Conservation (phyloP, 2,797 vertebrate species). For the Dromococcyx pavoninus region DNA sequence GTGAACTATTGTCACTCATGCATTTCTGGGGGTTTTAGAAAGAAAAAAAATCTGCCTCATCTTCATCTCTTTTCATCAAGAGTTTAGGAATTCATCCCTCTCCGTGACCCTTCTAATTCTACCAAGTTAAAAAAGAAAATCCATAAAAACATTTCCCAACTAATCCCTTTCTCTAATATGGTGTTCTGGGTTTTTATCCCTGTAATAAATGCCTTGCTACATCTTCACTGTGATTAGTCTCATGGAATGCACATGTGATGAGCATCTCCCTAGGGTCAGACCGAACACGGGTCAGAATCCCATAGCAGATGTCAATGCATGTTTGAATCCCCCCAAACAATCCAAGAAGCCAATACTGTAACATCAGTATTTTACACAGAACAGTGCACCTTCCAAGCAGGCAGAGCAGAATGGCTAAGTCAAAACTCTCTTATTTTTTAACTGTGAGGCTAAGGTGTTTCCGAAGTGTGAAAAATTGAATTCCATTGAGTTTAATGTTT, state of each 20-base stretch:
- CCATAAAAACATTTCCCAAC: constrained; percentile 30
- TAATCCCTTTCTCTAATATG: constrained; percentile 36
- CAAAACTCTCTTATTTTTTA: neutral
- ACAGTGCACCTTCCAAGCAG: neutral
- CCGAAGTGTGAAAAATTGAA: neutral
- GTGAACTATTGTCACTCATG: neutral
- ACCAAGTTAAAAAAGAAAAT: constrained; percentile 45
- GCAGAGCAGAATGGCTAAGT: neutral
- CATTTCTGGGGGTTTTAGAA: neutral
- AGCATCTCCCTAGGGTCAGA: neutral
- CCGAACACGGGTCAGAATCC: neutral
- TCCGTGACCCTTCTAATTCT: constrained; percentile 3
- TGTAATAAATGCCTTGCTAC: neutral
- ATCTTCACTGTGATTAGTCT: constrained; percentile 20
- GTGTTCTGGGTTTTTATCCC: constrained; percentile 4
- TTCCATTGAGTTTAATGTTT: neutral
- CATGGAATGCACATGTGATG: neutral
- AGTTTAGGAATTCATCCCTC: neutral
- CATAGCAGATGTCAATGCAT: neutral
- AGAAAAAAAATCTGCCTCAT: neutral
- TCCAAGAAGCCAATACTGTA: neutral
- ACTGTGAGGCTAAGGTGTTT: neutral
- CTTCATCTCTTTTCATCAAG: neutral
- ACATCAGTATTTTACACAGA: neutral
- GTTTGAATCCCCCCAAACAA: neutral